Evolutionary conservation across 2,797 vertebrate genomes (phyloP).

Genomic region (Galago senegalensis): DNA sequence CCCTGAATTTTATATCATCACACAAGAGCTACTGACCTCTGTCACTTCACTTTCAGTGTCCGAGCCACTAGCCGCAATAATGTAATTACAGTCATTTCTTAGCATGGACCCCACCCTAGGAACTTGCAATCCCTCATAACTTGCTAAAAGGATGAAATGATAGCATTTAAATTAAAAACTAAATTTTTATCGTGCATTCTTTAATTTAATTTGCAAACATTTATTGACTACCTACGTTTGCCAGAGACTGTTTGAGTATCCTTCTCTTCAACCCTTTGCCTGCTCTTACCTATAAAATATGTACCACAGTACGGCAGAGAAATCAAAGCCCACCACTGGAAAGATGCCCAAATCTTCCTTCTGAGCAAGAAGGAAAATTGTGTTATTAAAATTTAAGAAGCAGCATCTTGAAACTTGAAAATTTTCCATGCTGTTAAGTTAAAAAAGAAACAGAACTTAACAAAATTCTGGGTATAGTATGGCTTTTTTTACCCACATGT

Average conservation of each 20-base stretch:
- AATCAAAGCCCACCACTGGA: not conserved
- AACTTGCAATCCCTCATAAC: not conserved
- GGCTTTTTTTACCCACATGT: not conserved
- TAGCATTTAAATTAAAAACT: not conserved
- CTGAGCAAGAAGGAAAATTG: not conserved
- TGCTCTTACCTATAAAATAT: slow-evolving; percentile 42
- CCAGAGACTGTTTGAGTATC: not conserved
- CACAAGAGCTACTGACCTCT: not conserved
- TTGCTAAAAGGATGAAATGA: not conserved
- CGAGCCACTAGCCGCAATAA: not conserved
- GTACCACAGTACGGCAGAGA: not conserved
- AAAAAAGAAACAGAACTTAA: not conserved
- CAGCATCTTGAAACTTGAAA: slow-evolving; percentile 7
- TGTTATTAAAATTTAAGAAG: slow-evolving; percentile 1
- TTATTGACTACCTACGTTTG: not conserved
- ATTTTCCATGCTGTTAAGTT: not conserved
- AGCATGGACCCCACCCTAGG: not conserved
- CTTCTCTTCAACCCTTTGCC: not conserved
- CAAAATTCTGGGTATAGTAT: not conserved
- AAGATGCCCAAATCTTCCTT: not conserved
- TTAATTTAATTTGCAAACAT: not conserved
- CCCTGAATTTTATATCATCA: not conserved
- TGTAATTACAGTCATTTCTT: not conserved
- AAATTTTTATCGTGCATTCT: not conserved
- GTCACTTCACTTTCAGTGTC: not conserved